A percentile compares a stretch with the other conserved stretches of the same genome.
phyloP scores from a whole-genome alignment of 2,113 vertebrate genomes.

The Nymphicus hollandicus region DNA sequence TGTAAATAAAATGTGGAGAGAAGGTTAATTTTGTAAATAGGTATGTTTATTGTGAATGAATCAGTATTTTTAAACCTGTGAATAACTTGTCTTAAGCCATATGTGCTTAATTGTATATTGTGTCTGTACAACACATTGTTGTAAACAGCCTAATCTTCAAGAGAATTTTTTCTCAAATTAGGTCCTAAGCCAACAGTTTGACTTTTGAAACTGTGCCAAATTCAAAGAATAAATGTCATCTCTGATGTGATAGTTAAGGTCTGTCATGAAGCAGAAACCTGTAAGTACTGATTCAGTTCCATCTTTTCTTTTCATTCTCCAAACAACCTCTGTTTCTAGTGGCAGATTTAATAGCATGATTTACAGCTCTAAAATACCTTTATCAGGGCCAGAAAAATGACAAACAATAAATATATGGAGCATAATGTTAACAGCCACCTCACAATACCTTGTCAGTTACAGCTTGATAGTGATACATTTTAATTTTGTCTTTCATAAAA shows the following conservation, averaged over 20 bases:
- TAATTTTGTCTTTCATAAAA: slow-evolving; percentile 88
- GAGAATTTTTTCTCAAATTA: not conserved
- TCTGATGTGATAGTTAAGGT: slow-evolving; percentile 80
- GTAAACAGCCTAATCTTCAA: not conserved
- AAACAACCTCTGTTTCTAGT: slow-evolving; percentile 71
- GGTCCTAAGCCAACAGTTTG: slow-evolving; percentile 69
- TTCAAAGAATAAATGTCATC: slow-evolving; percentile 71
- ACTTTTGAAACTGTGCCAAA: slow-evolving; percentile 74
- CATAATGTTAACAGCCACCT: slow-evolving; percentile 78
- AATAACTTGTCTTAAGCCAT: not conserved
- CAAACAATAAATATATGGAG: slow-evolving; percentile 88
- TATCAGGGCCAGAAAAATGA: slow-evolving; percentile 86
- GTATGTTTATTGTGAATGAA: not conserved
- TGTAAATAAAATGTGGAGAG: not conserved
- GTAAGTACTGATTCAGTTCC: slow-evolving; percentile 77
- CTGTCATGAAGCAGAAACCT: slow-evolving; percentile 75
- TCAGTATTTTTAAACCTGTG: not conserved
- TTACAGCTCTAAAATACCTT: slow-evolving; percentile 79
- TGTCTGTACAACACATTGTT: not conserved
- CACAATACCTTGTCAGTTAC: slow-evolving; percentile 84
- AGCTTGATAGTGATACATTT: slow-evolving; percentile 84
- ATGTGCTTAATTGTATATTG: not conserved
- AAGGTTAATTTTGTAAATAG: not conserved
- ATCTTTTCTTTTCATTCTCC: slow-evolving; percentile 54
- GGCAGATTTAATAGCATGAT: slow-evolving; percentile 89